A percentile compares a stretch with the other conserved stretches of the same genome.
Conservation (phyloP, 2,797 vertebrate species). For the Cichlasoma orientale region DNA sequence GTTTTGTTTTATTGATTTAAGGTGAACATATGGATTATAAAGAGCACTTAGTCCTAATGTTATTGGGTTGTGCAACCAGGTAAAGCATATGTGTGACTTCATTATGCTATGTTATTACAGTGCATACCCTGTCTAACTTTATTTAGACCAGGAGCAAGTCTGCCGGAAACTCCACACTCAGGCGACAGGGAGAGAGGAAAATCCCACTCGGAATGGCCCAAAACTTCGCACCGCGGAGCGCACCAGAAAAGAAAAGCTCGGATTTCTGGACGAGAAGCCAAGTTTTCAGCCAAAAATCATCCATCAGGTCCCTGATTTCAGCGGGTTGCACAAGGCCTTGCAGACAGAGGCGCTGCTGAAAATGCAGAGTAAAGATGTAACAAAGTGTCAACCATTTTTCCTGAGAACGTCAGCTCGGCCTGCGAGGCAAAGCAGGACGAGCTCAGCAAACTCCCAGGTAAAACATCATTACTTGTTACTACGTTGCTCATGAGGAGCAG, state of each 20-base stretch:
- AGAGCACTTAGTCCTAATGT: neutral
- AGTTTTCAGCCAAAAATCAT: slow-evolving; percentile 89
- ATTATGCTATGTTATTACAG: neutral
- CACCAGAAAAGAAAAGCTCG: slow-evolving; percentile 81
- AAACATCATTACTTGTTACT: slow-evolving; percentile 7
- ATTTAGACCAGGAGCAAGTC: neutral
- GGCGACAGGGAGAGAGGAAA: slow-evolving; percentile 36
- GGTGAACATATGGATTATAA: neutral
- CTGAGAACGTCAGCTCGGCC: slow-evolving; percentile 85
- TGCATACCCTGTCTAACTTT: neutral
- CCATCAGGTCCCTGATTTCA: slow-evolving; percentile 86
- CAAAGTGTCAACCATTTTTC: slow-evolving; percentile 88
- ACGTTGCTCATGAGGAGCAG: neutral
- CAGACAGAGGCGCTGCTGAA: slow-evolving; percentile 80
- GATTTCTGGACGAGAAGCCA: slow-evolving; percentile 86
- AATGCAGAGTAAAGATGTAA: slow-evolving; percentile 79
- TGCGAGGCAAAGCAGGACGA: slow-evolving; percentile 63
- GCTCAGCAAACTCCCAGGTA: slow-evolving; percentile 75
- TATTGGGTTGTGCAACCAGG: neutral
- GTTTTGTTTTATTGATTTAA: too few relatives aligned
- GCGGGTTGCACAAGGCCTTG: slow-evolving; percentile 85
- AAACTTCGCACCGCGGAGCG: slow-evolving; percentile 76
- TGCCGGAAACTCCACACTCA: neutral
- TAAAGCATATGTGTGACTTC: neutral
- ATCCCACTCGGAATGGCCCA: slow-evolving; percentile 37